These are phyloP conservation scores for Misgurnus anguillicaudatus DNA, from an alignment of 2,113 vertebrate species.

Conservation along the genomic window DNA sequence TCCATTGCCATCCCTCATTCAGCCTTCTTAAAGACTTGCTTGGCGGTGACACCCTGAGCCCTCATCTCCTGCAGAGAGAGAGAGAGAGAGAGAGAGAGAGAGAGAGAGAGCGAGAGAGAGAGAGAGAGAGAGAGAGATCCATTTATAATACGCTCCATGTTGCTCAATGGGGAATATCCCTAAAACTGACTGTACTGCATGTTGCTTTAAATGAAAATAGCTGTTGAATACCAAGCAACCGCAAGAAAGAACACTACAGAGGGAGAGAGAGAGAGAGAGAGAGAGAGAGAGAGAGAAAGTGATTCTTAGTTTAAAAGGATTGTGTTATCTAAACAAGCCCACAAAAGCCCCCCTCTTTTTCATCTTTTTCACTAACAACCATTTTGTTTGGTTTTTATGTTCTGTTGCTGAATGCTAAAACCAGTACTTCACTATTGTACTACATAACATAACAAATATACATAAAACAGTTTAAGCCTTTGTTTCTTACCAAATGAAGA, in stretches of 20 bases:
- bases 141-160: neutral
- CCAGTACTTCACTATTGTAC: neutral
- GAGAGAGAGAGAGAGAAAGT: too few species aligned
- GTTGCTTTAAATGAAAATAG: neutral
- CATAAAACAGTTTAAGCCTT: neutral
- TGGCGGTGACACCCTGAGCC: constrained; percentile 78
- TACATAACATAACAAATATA: neutral
- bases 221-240: neutral
- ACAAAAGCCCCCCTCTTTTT: neutral
- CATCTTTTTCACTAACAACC: neutral
- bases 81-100: neutral
- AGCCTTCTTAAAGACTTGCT: constrained; percentile 89
- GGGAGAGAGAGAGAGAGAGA: neutral
- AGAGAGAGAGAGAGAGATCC: neutral
- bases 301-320: neutral
- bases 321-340: neutral
- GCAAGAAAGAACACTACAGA: neutral
- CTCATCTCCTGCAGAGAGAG: constrained; percentile 82
- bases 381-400: neutral
- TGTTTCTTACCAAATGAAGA: constrained; percentile 83
- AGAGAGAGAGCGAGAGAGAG: constrained; percentile 45
- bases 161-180: neutral
- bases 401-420: too few species aligned
- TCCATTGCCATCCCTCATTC: constrained; percentile 55
- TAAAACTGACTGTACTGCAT: neutral